Evolutionary conservation across 1,140 invertebrate genomes (phyloP).

Genomic region (Leptinotarsa lineolata): DNA sequence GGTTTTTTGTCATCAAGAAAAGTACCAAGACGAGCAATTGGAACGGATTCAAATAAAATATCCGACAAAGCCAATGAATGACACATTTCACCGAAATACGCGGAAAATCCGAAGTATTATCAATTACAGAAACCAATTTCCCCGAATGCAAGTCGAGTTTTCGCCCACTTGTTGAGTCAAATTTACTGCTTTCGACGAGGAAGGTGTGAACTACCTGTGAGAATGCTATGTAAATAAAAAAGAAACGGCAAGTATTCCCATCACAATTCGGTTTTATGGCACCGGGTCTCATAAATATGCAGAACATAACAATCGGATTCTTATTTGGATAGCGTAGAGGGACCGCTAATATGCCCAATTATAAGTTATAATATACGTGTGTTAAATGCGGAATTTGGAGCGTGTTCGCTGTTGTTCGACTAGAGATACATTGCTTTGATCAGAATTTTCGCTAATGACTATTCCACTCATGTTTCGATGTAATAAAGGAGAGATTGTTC

Average conservation of each 20-base stretch:
- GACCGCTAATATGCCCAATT: constrained; percentile 5
- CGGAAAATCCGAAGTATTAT: too few relatives aligned
- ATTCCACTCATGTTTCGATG: not conserved
- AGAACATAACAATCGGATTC: not conserved
- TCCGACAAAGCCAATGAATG: too few relatives aligned
- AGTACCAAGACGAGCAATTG: too few relatives aligned
- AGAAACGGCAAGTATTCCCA: not conserved
- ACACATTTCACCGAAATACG: too few relatives aligned
- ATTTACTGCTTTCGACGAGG: not conserved
- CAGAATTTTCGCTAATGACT: not conserved
- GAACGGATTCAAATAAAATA: too few relatives aligned
- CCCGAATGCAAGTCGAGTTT: not conserved
- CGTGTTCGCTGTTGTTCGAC: not conserved
- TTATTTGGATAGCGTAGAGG: not conserved
- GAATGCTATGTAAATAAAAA: not conserved
- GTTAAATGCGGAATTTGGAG: not conserved
- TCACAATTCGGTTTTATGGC: constrained; percentile 1
- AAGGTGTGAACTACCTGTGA: not conserved
- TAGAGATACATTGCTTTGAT: not conserved
- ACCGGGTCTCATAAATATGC: not conserved
- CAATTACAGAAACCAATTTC: not conserved
- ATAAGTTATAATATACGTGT: not conserved
- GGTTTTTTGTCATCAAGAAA: too few relatives aligned
- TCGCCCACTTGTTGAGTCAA: not conserved
- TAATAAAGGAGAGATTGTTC: too few relatives aligned